Percentiles rank a stretch among this genome's conserved stretches.
Evolutionary conservation across 2,888 invertebrate species (phyloP).

Genomic region (Aporophyla nigra): DNA sequence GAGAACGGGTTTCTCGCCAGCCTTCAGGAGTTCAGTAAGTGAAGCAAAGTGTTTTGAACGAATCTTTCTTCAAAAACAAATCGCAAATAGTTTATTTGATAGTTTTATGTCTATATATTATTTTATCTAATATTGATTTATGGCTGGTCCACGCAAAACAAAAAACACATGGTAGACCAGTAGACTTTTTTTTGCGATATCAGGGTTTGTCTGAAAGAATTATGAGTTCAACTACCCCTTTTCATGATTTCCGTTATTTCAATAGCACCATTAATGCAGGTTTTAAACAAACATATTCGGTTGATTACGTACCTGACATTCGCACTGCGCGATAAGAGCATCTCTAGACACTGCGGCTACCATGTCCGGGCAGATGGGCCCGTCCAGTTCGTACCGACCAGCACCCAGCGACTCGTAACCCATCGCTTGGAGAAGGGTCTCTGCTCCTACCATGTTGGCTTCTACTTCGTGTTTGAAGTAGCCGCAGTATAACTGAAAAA

Average conservation of each 20-base stretch:
- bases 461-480: slow-evolving; percentile 97
- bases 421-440: slow-evolving; percentile 95
- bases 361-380: slow-evolving; percentile 95
- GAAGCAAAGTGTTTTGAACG: too few relatives aligned
- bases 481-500: slow-evolving; percentile 95
- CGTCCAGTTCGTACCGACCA: slow-evolving; percentile 92
- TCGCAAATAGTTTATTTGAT: too few relatives aligned
- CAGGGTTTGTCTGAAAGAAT: neutral
- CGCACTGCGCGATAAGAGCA: slow-evolving; percentile 96
- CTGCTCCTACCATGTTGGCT: slow-evolving; percentile 94
- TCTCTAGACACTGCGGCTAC: slow-evolving; percentile 95
- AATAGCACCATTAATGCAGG: neutral
- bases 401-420: slow-evolving; percentile 93
- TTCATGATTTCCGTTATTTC: neutral
- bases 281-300: neutral
- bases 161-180: too few relatives aligned
- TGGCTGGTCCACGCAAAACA: too few relatives aligned
- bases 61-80: too few relatives aligned
- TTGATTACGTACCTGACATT: slow-evolving; percentile 93
- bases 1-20: too few relatives aligned
- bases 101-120: too few relatives aligned
- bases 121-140: too few relatives aligned
- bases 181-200: too few relatives aligned
- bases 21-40: too few relatives aligned
- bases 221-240: neutral